Base-by-base conservation (phyloP, 2,888 invertebrate species). In the Leptinotarsa juncta region DNA sequence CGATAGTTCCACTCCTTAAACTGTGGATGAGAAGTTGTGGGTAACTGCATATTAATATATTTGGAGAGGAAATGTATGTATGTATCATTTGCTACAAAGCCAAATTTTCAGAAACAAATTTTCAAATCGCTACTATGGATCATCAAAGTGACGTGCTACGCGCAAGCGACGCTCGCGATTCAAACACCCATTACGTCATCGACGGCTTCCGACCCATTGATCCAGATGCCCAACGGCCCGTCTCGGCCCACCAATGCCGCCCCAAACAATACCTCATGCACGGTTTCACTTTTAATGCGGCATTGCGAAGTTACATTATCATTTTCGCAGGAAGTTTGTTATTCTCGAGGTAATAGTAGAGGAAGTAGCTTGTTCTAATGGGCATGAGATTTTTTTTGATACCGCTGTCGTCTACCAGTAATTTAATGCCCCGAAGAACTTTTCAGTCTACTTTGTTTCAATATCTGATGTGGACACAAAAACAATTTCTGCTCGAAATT, bases 121-220 rank as follows among this genome's bases (percentile, higher is more conserved):
- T 81, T 74, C 80, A 78, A 77, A 81, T 77, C 82, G 85, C 20
- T 10, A 23, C 49, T 57, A 57, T 55, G 23, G 57, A 65, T 69
- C 32, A 23, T 16, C 20, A 51, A 65, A 42, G 18, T 62, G 62
- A 62, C 32, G 62, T 62, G 62, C 62, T 62, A 62, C 16, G 12
- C 12, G 10, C 26, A 62, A 16, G 16, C 26, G n/a, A 62, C 16
- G 26, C 32, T 15, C 4, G 4, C 32, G 3, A 32, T n/a, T n/a
- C 82, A 81, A 81, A 81, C 83, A 81, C 68, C 77, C 50, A 74
- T 85, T 84, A 83, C 84, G 80, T 84, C 83, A 85, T 71, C 75
- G 70, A 55, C 75, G 73, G 81, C 83, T 86, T 87, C 87, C 87
- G 87, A 87, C 87, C 87, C 82, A 87, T 82, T 87, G 84, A 85